These are phyloP conservation scores for Pammene aurita DNA, from an alignment of 2,888 invertebrate genomes.

Conservation along the genomic window DNA sequence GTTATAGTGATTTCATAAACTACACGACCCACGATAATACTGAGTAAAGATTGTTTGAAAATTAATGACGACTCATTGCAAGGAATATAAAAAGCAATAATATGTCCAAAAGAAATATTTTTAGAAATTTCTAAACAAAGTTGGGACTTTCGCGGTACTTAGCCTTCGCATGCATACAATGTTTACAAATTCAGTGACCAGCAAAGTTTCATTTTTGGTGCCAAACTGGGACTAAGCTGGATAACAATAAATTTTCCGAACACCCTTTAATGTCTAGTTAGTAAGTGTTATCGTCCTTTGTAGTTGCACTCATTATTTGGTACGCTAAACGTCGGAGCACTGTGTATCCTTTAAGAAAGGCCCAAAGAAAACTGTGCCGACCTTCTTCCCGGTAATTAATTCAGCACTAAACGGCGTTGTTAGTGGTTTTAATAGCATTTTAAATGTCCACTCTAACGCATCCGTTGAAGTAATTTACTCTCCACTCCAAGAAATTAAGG, in stretches of 20 bases:
- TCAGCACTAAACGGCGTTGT: slow-evolving; percentile 43
- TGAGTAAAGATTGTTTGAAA: not conserved
- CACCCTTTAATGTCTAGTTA: too few relatives aligned
- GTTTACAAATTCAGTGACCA: too few relatives aligned
- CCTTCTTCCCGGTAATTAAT: slow-evolving; percentile 41
- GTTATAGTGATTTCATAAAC: not conserved
- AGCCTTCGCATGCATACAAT: too few relatives aligned
- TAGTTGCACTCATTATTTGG: not conserved
- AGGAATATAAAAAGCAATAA: too few relatives aligned
- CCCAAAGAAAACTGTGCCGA: slow-evolving; percentile 42
- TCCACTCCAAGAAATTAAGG: slow-evolving; percentile 19
- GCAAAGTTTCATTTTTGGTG: too few relatives aligned
- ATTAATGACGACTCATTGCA: too few relatives aligned
- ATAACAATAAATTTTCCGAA: too few relatives aligned
- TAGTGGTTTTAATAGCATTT: slow-evolving; percentile 44
- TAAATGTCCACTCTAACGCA: slow-evolving; percentile 42
- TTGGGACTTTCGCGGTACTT: too few relatives aligned
- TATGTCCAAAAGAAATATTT: too few relatives aligned
- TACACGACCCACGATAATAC: not conserved
- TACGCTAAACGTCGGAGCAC: not conserved
- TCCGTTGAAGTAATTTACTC: slow-evolving; percentile 33
- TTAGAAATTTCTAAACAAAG: too few relatives aligned
- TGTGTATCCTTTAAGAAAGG: slow-evolving; percentile 34
- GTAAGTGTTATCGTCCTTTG: too few relatives aligned
- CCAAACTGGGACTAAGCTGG: too few relatives aligned